A percentile compares a stretch with the other conserved stretches of the same genome.
Evolutionary conservation across 1,140 invertebrate genomes (phyloP).

Genomic region (Asobara japonica): DNA sequence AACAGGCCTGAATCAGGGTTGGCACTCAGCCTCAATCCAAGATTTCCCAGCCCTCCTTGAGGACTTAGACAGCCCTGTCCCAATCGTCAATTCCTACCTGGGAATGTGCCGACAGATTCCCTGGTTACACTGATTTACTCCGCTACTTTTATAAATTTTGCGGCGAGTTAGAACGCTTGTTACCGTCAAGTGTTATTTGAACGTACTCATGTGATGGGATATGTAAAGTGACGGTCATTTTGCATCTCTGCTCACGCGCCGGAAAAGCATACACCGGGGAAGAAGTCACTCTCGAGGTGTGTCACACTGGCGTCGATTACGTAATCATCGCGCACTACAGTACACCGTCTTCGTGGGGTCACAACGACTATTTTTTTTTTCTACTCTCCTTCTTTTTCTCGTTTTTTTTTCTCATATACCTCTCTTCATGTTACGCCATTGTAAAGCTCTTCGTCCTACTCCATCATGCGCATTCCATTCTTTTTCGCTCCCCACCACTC

Average conservation of each 20-base stretch:
- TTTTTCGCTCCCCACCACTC: slow-evolving; percentile 31
- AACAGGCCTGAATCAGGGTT: no score
- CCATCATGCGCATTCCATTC: slow-evolving; percentile 31
- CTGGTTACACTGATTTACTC: no score
- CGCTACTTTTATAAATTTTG: no score
- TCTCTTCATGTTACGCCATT: slow-evolving; percentile 22
- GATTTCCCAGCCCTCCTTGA: no score
- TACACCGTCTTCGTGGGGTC: slow-evolving; percentile 24
- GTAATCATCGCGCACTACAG: slow-evolving; percentile 27
- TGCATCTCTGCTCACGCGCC: background rate
- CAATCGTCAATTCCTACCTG: no score
- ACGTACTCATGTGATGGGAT: no score
- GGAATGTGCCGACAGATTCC: no score
- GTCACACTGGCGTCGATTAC: slow-evolving; percentile 33
- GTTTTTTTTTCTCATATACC: slow-evolving; percentile 4
- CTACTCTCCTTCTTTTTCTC: background rate
- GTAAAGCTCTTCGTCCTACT: slow-evolving; percentile 32
- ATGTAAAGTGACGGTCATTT: no score
- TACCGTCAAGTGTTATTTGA: no score
- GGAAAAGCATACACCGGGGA: background rate
- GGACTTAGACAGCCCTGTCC: no score
- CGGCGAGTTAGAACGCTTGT: no score
- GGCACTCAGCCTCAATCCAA: no score
- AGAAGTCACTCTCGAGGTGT: background rate
- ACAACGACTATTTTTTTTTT: slow-evolving; percentile 8